Conservation (phyloP, 2,797 vertebrate genomes). For the Cirrhinus molitorella region DNA sequence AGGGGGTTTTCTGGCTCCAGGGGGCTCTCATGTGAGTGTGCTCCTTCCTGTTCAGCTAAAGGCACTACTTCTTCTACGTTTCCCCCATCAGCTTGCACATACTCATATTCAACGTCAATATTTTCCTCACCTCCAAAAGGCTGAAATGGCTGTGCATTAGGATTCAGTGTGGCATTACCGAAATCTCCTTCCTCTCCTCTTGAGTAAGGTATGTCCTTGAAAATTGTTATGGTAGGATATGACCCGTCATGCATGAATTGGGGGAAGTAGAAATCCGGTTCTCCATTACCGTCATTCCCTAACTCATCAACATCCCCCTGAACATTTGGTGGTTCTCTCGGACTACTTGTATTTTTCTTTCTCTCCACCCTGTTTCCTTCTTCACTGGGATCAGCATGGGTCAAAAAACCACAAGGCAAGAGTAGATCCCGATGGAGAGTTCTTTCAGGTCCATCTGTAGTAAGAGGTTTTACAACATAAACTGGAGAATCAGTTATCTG, state of each 20-base stretch:
- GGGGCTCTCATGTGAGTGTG: neutral
- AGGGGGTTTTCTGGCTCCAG: too few relatives aligned
- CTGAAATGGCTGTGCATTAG: neutral
- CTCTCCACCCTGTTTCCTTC: neutral
- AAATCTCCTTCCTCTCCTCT: neutral
- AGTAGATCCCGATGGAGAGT: neutral
- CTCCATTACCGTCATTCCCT: neutral
- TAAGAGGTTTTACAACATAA: neutral
- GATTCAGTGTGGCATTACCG: neutral
- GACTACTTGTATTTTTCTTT: neutral
- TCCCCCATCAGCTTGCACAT: neutral
- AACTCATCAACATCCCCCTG: neutral
- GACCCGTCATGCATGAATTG: neutral
- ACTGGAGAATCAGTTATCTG: slow-evolving; percentile 8
- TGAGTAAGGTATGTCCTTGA: neutral
- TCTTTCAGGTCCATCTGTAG: neutral
- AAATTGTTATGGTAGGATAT: neutral
- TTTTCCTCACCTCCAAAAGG: neutral
- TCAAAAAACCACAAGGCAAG: neutral
- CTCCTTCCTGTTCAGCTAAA: neutral
- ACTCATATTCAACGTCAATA: neutral
- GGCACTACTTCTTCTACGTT: neutral
- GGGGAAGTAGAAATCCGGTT: neutral
- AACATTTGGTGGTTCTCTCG: neutral
- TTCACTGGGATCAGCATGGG: neutral